Evolutionary conservation across 2,888 invertebrate species (phyloP).

Genomic region (Bursaphelenchus okinawaensis): DNA sequence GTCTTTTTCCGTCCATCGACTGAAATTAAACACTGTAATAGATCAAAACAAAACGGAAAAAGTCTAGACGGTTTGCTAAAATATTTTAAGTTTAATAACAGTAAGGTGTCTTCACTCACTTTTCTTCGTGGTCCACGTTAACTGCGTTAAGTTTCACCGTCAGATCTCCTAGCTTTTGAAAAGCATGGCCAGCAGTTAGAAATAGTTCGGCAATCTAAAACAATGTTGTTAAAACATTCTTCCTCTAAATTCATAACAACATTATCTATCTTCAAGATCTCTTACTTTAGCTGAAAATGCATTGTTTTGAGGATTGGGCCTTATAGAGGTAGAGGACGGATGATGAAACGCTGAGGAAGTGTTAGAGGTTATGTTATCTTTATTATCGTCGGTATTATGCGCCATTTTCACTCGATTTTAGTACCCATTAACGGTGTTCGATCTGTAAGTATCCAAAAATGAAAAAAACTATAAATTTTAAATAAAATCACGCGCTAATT

Average conservation of each 20-base stretch:
- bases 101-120: slow-evolving; percentile 3
- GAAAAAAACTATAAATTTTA: too few relatives aligned
- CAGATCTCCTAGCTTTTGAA: slow-evolving; percentile 51
- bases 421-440: background rate
- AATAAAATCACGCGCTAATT: too few relatives aligned
- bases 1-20: slow-evolving; percentile 49
- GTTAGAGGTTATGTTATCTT: background rate
- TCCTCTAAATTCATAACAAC: too few relatives aligned
- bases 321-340: background rate
- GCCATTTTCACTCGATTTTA: background rate
- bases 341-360: background rate
- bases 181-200: slow-evolving; percentile 51
- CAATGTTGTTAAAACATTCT: too few relatives aligned
- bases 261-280: background rate
- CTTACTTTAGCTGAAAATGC: background rate
- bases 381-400: background rate
- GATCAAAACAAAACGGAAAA: too few relatives aligned
- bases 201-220: slow-evolving; percentile 50
- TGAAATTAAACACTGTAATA: slow-evolving; percentile 17
- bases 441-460: too few relatives aligned
- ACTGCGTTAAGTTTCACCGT: slow-evolving; percentile 36
- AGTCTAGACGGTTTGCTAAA: too few relatives aligned
- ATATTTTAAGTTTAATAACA: too few relatives aligned
- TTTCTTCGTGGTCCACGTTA: slow-evolving; percentile 8
- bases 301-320: background rate